Conservation (phyloP, 2,797 vertebrate species). For the Spinibarbus caldwelli region DNA sequence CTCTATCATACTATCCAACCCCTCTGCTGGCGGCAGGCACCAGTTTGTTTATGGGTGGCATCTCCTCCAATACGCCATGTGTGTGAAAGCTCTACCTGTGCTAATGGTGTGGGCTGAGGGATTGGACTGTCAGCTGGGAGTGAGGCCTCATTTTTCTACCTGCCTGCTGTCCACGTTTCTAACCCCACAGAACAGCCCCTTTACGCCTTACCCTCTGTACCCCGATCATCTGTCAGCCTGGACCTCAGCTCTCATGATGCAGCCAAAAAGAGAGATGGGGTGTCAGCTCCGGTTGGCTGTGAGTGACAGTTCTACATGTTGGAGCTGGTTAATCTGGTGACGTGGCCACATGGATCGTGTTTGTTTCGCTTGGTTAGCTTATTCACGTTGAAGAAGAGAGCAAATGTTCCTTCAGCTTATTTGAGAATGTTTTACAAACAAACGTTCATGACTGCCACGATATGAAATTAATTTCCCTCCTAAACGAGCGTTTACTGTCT, state of each 20-base stretch:
- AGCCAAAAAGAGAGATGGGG: conserved; percentile 81
- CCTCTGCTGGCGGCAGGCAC: conserved; percentile 64
- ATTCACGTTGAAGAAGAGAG: not conserved
- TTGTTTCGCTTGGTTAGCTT: not conserved
- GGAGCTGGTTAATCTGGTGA: conserved; percentile 8
- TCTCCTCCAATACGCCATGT: conserved; percentile 79
- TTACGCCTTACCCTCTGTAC: conserved; percentile 60
- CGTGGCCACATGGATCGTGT: not conserved
- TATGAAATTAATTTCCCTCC: not conserved
- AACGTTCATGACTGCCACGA: not conserved
- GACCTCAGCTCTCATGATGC: conserved; percentile 84
- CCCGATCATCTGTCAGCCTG: conserved; percentile 87
- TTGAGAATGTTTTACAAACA: not conserved
- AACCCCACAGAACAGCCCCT: conserved; percentile 75
- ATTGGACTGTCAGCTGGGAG: conserved; percentile 88
- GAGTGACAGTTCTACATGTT: conserved; percentile 54
- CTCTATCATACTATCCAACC: conserved; percentile 77
- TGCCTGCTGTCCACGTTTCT: conserved; percentile 74
- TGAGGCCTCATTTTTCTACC: conserved; percentile 95
- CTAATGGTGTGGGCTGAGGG: conserved; percentile 87
- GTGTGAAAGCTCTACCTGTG: conserved; percentile 79
- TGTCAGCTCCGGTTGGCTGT: conserved; percentile 82
- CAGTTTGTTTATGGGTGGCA: conserved; percentile 88
- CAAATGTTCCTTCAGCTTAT: not conserved
- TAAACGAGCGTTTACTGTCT: not conserved